These are phyloP conservation scores for Myotis findleyi DNA, from an alignment of 2,797 vertebrate species.

Conservation along the genomic window DNA sequence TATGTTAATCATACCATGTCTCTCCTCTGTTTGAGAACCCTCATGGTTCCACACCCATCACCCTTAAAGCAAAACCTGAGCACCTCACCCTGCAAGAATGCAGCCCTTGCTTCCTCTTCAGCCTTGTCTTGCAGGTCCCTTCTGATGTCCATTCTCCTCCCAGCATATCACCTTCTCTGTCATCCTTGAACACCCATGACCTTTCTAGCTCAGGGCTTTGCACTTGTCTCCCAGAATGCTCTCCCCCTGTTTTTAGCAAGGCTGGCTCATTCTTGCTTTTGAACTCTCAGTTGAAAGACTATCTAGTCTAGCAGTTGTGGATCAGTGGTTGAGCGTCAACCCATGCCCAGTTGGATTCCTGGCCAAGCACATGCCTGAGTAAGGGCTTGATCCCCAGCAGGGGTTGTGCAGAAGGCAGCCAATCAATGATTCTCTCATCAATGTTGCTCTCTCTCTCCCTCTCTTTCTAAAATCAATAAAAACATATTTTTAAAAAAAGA, in stretches of 20 bases:
- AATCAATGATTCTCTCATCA: too few species aligned
- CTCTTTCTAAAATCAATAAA: too few species aligned
- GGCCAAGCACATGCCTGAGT: too few species aligned
- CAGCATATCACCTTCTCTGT: background rate
- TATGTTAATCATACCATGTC: background rate
- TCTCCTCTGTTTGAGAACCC: background rate
- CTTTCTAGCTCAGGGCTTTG: background rate
- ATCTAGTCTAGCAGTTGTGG: background rate
- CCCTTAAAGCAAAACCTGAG: background rate
- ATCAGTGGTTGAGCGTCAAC: too few species aligned
- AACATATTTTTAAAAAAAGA: too few species aligned
- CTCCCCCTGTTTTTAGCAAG: background rate
- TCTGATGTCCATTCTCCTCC: background rate
- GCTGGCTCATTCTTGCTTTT: background rate
- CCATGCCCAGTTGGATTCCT: too few species aligned
- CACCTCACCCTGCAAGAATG: too few species aligned
- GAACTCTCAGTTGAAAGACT: background rate
- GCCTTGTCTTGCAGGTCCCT: background rate
- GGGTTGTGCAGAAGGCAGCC: too few species aligned
- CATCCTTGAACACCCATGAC: background rate
- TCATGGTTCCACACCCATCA: background rate
- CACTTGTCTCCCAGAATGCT: background rate
- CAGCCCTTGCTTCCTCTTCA: background rate
- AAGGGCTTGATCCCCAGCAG: too few species aligned
- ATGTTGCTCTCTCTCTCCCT: too few species aligned